Evolutionary conservation across 2,888 invertebrate species (phyloP), one percentile per base, ranked within the genome.

Genomic region (Sericinus montela): DNA sequence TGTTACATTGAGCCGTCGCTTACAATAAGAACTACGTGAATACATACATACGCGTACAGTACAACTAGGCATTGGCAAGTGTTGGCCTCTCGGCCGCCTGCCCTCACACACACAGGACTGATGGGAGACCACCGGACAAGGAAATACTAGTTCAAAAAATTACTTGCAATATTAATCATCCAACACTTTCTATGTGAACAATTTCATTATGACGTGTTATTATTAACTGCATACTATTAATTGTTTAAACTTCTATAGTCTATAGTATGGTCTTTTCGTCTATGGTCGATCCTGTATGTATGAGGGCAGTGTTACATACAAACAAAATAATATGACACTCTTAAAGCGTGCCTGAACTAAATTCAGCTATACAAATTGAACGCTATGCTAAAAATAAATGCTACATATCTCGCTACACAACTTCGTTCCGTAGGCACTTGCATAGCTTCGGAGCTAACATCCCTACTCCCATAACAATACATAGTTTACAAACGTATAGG

Each of bases 21-120:
- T 48, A 48, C 34, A 9, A 44, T 44, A 40, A 43, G 14, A 43
- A n/a, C 28, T 48, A 51, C 38, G 40, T 53, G 25, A 58, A 51
- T 60, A 73, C 70, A 72, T 69, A 68, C n/a, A 70, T 67, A 73
- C 61, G 77, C 68, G 61, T 56, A 63, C 59, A 56, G 67, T 77
- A 80, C 56, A 77, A 71, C 79, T 82, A 83, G 75, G 82, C 83
- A 82, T 84, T 84, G 83, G 83, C 83, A 82, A 83, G 82, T 75
- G 75, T 67, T 62, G 67, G 69, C 71, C 72, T 63, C 56, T 58
- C 62, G 62, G 62, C 61, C 62, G 32, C 46, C 34, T 36, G 49
- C 48, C 30, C 56, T 32, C 52, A 34, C 48, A 35, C 38, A 38
- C 43, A 42, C 32, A 45, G 36, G 15, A 10, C 9, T 9, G 1